Conservation (phyloP, 2,888 invertebrate species). For the Nomada ferruginata region DNA sequence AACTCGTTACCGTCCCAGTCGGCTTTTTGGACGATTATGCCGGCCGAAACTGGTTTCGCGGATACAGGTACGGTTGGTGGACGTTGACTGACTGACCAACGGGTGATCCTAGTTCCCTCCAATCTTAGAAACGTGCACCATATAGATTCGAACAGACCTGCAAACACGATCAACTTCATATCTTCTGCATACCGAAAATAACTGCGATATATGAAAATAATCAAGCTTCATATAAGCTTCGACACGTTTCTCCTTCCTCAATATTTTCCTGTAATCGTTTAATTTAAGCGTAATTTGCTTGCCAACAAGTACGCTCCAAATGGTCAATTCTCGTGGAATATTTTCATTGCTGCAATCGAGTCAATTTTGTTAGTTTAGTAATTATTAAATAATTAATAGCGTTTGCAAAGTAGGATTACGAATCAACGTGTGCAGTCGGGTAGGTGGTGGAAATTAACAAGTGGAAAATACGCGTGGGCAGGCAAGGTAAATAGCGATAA, state of each 20-base stretch:
- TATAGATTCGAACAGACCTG: no score
- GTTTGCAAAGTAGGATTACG: no score
- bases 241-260: no score
- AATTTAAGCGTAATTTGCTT: no score
- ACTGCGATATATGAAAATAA: neutral
- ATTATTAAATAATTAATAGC: no score
- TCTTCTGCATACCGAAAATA: neutral
- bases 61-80: slow-evolving; percentile 14
- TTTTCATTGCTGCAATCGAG: no score
- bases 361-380: no score
- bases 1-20: slow-evolving; percentile 34
- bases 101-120: slow-evolving; percentile 6
- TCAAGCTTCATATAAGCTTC: no score
- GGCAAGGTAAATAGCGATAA: neutral
- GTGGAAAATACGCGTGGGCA: neutral
- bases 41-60: slow-evolving; percentile 49
- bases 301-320: no score
- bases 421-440: neutral
- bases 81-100: slow-evolving; percentile 1
- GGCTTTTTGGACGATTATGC: slow-evolving; percentile 50
- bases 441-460: neutral
- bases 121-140: neutral
- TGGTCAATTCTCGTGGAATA: no score
- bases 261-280: no score
- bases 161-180: neutral